These are phyloP conservation scores for Cathartes aura DNA, from an alignment of 2,113 vertebrate genomes.

Conservation along the genomic window DNA sequence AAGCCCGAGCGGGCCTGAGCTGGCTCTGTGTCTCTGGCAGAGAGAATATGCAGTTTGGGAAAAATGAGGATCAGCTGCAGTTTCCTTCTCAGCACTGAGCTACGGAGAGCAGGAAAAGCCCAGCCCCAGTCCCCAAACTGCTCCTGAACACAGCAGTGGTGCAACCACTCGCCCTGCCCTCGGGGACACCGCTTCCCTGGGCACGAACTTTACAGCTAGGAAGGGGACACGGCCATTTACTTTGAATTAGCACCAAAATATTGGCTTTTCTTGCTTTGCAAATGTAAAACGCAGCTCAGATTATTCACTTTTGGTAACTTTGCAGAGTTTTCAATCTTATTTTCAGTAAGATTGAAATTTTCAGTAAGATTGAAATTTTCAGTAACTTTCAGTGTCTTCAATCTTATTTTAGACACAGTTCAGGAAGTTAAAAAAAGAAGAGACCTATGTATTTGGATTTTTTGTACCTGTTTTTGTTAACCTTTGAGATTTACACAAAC, in stretches of 20 bases:
- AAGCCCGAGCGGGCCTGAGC: background rate
- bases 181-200: accelerated
- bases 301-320: background rate
- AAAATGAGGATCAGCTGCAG: background rate
- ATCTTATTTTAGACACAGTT: background rate
- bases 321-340: background rate
- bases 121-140: background rate
- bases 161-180: accelerated
- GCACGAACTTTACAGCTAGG: background rate
- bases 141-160: background rate
- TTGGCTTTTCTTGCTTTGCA: background rate
- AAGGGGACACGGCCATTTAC: background rate
- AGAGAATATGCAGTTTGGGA: background rate
- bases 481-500: background rate
- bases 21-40: background rate
- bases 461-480: background rate
- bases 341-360: background rate
- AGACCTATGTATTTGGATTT: background rate
- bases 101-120: background rate
- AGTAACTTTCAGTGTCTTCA: background rate
- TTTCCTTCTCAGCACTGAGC: background rate
- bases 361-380: background rate
- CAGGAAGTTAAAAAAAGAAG: background rate
- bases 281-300: background rate
- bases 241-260: background rate